These are phyloP conservation scores for Oscheius myriophilus DNA, from an alignment of 2,888 invertebrate species.

Conservation along the genomic window DNA sequence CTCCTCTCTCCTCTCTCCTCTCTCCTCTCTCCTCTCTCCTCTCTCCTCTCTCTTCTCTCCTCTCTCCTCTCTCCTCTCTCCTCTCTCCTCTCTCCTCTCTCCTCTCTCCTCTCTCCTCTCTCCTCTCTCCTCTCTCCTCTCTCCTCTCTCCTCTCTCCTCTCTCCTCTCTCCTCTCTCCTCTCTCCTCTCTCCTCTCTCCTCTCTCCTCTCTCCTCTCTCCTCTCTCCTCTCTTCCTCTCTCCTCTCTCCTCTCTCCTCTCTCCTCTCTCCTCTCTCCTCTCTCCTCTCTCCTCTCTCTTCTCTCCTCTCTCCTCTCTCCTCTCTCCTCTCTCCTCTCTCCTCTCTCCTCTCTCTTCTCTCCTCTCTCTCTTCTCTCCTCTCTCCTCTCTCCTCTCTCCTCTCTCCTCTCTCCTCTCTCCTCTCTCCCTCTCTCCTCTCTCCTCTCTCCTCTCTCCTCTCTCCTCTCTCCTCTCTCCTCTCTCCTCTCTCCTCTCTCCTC, in stretches of 20 bases:
- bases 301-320: neutral
- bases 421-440: no score
- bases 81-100: neutral
- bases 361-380: neutral
- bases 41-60: neutral
- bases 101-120: neutral
- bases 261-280: neutral
- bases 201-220: neutral
- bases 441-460: neutral
- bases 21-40: neutral
- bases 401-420: neutral
- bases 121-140: neutral
- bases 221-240: neutral
- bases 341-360: neutral
- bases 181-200: neutral
- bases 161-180: neutral
- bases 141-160: neutral
- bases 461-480: neutral
- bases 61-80: neutral
- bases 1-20: neutral
- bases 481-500: neutral
- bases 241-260: neutral
- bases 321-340: neutral
- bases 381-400: neutral
- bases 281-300: neutral